Evolutionary conservation across 2,797 vertebrate genomes (phyloP), one percentile per base, ranked within the genome.

Genomic region (Nyctibius grandis): DNA sequence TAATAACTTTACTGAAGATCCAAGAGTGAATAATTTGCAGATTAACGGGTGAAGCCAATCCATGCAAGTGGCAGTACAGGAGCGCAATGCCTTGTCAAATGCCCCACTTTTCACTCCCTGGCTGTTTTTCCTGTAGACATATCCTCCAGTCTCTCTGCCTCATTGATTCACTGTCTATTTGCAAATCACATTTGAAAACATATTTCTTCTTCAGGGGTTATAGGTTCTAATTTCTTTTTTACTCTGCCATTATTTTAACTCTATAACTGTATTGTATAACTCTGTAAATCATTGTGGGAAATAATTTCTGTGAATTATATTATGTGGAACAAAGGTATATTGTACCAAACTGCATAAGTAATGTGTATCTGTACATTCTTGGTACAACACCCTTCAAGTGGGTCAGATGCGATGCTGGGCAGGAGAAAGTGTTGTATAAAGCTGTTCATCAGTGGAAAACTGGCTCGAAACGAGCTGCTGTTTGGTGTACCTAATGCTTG

Each of bases 391-490:
- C 72, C 57, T 21, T 75, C 23, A n/a, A 7, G 21, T 3, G 18
- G 45, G 36, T 48, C 68, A 47, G 85, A 10, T 8, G 7, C 31
- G 85, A 10, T 8, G 7, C 31, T 31, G 31, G 64, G 76, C 76
- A 54, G 45, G 64, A 26, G 48, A 26, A 70, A 86, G 18, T 9
- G 28, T 22, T 38, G 53, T 10, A 28, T 34, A 40, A 68, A 79
- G 59, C 25, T 0, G 3, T 45, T 64, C 50, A 47, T 40, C 48
- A 42, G 73, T 5, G 59, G 73, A n/a, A 76, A 48, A 34, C 17
- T 19, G 50, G 29, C 57, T 53, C 2, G 0, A 48, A 33, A 12
- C 0, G 11, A 29, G 23, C 20, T 0, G 1, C 33, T 8, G 4
- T 42, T 65, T 1, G 3, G 23, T 25, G 2, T 57, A 13, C 22